These are phyloP conservation scores for Distichodus sexfasciatus DNA, from an alignment of 2,797 vertebrate genomes.

Conservation along the genomic window DNA sequence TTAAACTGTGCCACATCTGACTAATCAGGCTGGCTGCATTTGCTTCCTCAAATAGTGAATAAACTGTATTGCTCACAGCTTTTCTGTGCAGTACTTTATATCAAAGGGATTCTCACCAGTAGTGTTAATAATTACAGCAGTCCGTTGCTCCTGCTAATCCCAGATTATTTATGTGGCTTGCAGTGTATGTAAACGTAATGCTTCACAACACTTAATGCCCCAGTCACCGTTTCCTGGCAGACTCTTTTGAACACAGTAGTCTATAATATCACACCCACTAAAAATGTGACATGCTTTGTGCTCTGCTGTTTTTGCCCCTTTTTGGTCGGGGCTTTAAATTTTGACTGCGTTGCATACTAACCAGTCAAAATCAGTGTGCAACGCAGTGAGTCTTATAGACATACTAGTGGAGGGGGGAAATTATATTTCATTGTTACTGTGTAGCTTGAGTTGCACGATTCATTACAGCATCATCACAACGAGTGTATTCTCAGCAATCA, in stretches of 20 bases:
- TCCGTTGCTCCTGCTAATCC: neutral
- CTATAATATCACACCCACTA: neutral
- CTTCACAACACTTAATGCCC: neutral
- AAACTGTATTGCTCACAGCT: constrained; percentile 1
- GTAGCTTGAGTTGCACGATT: no score
- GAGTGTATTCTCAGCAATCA: no score
- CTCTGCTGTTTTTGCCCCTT: neutral
- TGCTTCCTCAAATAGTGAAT: constrained; percentile 12
- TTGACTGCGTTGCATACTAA: neutral
- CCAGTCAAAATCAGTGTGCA: neutral
- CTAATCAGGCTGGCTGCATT: constrained; percentile 7
- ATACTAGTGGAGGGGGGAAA: no score
- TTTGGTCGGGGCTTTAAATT: neutral
- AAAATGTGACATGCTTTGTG: neutral
- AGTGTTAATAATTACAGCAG: neutral
- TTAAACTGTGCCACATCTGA: constrained; percentile 39
- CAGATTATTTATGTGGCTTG: neutral
- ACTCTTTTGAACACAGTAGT: neutral
- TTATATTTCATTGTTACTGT: no score
- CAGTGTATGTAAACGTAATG: neutral
- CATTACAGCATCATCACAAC: no score
- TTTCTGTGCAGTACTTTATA: neutral
- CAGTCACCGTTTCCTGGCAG: neutral
- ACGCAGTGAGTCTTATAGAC: no score
- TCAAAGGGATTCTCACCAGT: neutral